phyloP scores from a whole-genome alignment of 2,797 vertebrate species.

The Brachymystax lenok region DNA sequence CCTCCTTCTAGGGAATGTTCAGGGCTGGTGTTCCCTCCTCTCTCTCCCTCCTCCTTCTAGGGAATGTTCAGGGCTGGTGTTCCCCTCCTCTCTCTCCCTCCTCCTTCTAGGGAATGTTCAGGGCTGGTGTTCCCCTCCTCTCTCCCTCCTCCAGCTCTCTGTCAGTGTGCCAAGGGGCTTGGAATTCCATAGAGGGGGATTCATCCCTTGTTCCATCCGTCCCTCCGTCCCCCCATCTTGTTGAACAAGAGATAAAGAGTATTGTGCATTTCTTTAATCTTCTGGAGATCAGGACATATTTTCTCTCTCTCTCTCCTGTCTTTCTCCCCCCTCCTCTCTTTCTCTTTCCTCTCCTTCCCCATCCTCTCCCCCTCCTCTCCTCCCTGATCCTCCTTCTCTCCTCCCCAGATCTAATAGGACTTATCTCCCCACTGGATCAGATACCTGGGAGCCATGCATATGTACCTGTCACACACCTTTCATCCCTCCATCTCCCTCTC shows the following conservation, averaged over 20 bases:
- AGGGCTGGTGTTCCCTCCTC: neutral
- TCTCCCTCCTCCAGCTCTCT: neutral
- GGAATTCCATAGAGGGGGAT: neutral
- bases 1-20: neutral
- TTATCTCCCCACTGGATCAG: neutral
- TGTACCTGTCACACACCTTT: neutral
- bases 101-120: neutral
- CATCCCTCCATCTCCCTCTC: neutral
- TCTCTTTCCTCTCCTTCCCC: neutral
- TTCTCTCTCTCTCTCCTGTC: neutral
- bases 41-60: neutral
- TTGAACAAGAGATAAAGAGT: neutral
- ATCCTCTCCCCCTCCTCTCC: too few species aligned
- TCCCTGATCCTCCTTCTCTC: too few species aligned
- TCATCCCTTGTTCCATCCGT: neutral
- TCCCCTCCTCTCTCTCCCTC: neutral
- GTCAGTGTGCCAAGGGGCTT: neutral
- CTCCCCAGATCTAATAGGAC: too few species aligned
- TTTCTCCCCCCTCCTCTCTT: neutral
- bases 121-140: neutral
- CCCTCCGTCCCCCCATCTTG: neutral
- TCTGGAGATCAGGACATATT: neutral
- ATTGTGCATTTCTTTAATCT: neutral
- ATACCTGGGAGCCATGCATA: neutral
- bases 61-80: neutral